phyloP scores from a whole-genome alignment of 2,797 vertebrate genomes.

The Myotis daubentonii region DNA sequence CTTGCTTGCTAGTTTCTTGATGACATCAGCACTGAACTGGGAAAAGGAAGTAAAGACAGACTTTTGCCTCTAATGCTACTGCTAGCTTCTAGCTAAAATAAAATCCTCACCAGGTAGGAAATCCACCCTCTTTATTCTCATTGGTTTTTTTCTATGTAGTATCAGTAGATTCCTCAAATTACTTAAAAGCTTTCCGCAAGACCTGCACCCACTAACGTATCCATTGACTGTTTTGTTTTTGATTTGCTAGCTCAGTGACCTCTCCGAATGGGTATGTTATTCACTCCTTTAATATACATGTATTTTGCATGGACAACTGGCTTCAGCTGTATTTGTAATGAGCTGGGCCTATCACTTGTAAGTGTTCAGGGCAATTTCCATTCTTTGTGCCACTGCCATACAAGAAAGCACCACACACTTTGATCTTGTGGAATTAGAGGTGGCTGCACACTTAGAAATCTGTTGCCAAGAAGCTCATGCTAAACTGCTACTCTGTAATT shows the following conservation, averaged over 20 bases:
- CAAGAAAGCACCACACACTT: conserved; percentile 12
- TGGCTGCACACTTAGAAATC: conserved; percentile 55
- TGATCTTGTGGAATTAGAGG: conserved; percentile 38
- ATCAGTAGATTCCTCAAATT: neutral
- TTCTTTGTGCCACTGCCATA: conserved; percentile 64
- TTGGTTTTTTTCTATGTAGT: neutral
- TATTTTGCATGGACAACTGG: conserved; percentile 75
- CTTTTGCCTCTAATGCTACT: neutral
- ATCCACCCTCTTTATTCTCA: neutral
- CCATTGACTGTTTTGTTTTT: conserved; percentile 85
- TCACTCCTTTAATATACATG: conserved; percentile 69
- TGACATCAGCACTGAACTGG: neutral
- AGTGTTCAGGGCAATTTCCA: conserved; percentile 64
- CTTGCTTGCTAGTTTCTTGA: conserved; percentile 42
- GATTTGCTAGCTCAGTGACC: conserved; percentile 91
- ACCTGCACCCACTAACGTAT: conserved; percentile 71
- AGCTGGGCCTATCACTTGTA: conserved; percentile 81
- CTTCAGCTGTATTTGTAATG: conserved; percentile 71
- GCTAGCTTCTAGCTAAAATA: conserved; percentile 14
- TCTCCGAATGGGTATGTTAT: conserved; percentile 93
- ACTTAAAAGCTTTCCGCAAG: conserved; percentile 48
- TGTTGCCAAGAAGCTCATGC: neutral
- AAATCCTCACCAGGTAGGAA: neutral
- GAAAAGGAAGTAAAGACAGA: neutral
- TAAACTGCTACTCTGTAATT: neutral